Conservation (phyloP, 1,140 invertebrate species). For the Oreohelix idahoensis region DNA sequence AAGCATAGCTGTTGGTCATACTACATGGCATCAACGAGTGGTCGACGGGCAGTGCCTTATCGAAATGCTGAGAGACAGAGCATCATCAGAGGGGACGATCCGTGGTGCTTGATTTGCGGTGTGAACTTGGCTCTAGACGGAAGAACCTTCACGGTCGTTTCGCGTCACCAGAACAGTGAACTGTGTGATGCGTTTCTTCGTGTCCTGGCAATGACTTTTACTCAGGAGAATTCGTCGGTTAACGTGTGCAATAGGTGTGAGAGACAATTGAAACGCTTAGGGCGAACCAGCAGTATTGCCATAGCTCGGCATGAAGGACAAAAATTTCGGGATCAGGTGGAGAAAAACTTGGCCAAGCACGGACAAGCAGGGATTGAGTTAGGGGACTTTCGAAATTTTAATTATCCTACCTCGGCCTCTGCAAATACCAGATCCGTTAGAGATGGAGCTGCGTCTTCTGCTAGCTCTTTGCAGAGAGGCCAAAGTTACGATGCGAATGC, state of each 20-base stretch:
- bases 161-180: background rate
- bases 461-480: background rate
- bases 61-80: background rate
- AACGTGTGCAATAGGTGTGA: constrained; percentile 34
- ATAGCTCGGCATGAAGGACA: constrained; percentile 13
- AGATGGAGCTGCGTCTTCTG: background rate
- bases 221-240: background rate
- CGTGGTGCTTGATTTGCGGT: constrained; percentile 22
- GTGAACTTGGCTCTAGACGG: constrained; percentile 2
- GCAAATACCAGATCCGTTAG: background rate
- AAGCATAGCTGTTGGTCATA: too few species aligned
- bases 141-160: background rate
- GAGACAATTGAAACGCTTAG: constrained; percentile 29
- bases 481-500: background rate
- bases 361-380: constrained; percentile 1
- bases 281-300: constrained; percentile 17
- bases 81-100: background rate
- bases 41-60: background rate
- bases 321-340: constrained; percentile 13
- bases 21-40: background rate
- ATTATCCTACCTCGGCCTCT: background rate
- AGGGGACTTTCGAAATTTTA: background rate
- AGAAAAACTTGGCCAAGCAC: constrained; percentile 18
- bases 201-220: background rate
- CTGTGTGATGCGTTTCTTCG: constrained; percentile 18